Base-by-base conservation (phyloP, 2,888 invertebrate species). In the Steinernema hermaphroditum region DNA sequence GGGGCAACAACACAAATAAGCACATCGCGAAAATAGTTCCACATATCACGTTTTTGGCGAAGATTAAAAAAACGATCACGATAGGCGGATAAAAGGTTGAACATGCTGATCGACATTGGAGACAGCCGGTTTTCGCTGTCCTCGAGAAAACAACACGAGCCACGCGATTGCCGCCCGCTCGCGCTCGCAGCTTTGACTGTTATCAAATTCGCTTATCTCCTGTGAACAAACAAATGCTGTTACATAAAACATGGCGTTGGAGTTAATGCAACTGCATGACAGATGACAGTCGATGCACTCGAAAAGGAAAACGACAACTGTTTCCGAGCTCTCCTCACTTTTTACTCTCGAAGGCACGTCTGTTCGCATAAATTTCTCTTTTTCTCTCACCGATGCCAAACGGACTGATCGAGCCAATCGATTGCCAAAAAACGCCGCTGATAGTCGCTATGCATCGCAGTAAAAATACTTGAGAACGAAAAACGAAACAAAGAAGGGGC, bases 351-450 rank as follows among this genome's bases (percentile, higher is more conserved):
- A 62, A 29, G 62, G 32, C 8, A n/a, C 62, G 62, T 62, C 62
- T 29, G 62, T 62, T 62, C 62, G 62, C 62, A 62, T 62, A 62
- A 62, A 62, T 62, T 62, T 32, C 62, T 29, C 62, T 34, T 27
- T 62, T 62, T 62, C 62, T 29, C 62, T 62, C 16, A 32, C 29
- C 62, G 62, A 32, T 29, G 29, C 4, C 62, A 62, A 62, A 29
- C 62, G 22, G 62, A 62, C 62, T 32, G 62, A 62, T 62, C 34
- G 62, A 62, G 62, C 34, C 62, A 19, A 62, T 62, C 62, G 62
- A 62, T 62, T 62, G 62, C 62, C 62, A 62, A 62, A 62, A 62
- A 62, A 62, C 62, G 62, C 16, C 62, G 62, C 62, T 62, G 62
- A 62, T 62, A 62, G 32, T 29, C 62, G 62, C 62, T 24, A 62